Evolutionary conservation across 2,113 vertebrate species (phyloP), one percentile per base, ranked within the genome.

Genomic region (Capreolus pygargus): DNA sequence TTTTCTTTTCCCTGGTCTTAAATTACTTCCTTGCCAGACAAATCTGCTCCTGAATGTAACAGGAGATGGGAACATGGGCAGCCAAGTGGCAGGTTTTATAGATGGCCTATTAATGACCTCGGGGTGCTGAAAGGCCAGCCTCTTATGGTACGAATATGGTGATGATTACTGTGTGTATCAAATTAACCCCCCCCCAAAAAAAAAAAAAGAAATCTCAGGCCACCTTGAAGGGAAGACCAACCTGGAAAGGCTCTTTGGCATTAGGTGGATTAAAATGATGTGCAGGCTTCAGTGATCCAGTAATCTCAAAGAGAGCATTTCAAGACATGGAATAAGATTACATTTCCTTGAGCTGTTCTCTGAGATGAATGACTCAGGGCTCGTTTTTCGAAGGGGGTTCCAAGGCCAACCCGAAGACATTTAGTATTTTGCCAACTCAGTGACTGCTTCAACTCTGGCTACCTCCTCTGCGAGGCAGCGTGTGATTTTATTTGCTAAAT

Each of bases 1-100:
- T 70, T 87, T 45, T 52, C 85, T 92, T 39, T 74, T 88, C n/a
- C 52, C 60, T 79, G 16, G 54, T 91, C 54, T 91, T 91, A 81
- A 61, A 39, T 79, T 55, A 57, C 60, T 91, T 91, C 54, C 76
- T 94, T 57, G 4, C 55, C 10, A 57, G 23, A 23, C 27, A 39
- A 36, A 50, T 76, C 83, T 39, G 30, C 52, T 58, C 45, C 61
- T n/a, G 55, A 47, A 54, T 28, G 45, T 36, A 47, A 11, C 2
- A 30, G 78, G 58, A 96, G 86, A 36, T 28, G 23, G 33, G 30
- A 39, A 7, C 50, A 21, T 30, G 36, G 47, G 89, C 33, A 3
- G 52, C 79, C 60, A 36, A 64, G 64, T 25, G 70, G 28, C 57
- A 54, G 2, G 27, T 57, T 92, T 86, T 58, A 25, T 28, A 87